Evolutionary conservation across 2,888 invertebrate genomes (phyloP).

Genomic region (Metallyticus violacea): DNA sequence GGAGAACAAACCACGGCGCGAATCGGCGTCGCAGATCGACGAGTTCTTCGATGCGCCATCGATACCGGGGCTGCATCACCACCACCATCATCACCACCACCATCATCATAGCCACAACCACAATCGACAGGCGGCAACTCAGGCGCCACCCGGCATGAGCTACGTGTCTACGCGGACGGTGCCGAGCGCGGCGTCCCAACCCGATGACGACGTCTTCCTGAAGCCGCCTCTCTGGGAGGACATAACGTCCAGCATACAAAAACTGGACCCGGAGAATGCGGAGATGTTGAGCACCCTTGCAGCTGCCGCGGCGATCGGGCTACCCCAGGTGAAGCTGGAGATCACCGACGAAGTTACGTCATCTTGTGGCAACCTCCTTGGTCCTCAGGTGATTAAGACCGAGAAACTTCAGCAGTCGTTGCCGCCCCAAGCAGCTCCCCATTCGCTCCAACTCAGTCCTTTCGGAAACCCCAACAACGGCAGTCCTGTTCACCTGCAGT

Average conservation of each 20-base stretch:
- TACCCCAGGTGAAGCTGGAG: constrained; percentile 74
- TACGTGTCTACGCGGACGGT: constrained; percentile 55
- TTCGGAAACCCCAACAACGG: constrained; percentile 44
- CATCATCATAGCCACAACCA: constrained; percentile 25
- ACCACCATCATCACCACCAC: constrained; percentile 34
- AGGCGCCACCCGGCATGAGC: constrained; percentile 43
- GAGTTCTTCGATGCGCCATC: constrained; percentile 61
- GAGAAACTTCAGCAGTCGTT: constrained; percentile 37
- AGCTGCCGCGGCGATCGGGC: constrained; percentile 55
- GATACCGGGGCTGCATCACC: constrained; percentile 17
- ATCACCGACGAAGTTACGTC: constrained; percentile 59
- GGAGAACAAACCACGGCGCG: constrained; percentile 52
- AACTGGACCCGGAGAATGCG: constrained; percentile 86
- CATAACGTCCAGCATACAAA: constrained; percentile 85
- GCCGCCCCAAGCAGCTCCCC: constrained; percentile 53
- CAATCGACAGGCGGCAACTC: not conserved
- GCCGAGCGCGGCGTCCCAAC: constrained; percentile 49
- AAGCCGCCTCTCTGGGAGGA: constrained; percentile 86
- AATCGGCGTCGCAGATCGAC: constrained; percentile 61
- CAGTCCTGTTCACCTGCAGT: constrained; percentile 44
- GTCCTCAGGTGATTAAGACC: constrained; percentile 33
- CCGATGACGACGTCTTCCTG: constrained; percentile 81
- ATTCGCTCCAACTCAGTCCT: constrained; percentile 54
- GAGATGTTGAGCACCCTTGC: constrained; percentile 60
- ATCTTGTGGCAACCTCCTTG: constrained; percentile 4